Conservation (phyloP, 2,888 invertebrate species). For the Andrena haemorrhoa region DNA sequence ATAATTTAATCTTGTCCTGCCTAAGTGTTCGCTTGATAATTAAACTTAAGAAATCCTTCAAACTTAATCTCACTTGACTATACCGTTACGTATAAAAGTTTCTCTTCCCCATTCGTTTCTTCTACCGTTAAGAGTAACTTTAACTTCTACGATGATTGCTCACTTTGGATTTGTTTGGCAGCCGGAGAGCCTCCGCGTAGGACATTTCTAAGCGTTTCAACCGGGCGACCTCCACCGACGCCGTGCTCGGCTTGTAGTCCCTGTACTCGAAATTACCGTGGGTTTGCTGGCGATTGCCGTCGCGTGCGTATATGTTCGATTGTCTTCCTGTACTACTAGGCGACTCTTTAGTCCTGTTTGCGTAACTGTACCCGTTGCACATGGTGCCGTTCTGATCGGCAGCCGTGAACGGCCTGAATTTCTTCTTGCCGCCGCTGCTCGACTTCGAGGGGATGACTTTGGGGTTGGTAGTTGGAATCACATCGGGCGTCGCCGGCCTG, state of each 20-base stretch:
- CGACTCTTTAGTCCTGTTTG: slow-evolving; percentile 84
- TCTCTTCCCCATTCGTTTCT: background rate
- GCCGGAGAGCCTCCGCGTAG: slow-evolving; percentile 93
- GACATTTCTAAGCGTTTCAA: slow-evolving; percentile 93
- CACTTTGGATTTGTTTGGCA: slow-evolving; percentile 87
- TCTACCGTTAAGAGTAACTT: slow-evolving; percentile 14
- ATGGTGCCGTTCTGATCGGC: slow-evolving; percentile 82
- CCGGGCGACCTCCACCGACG: slow-evolving; percentile 93
- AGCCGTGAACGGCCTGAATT: slow-evolving; percentile 85
- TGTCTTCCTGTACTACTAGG: slow-evolving; percentile 78
- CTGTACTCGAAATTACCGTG: slow-evolving; percentile 69
- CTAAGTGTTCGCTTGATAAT: slow-evolving; percentile 19
- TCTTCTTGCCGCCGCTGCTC: slow-evolving; percentile 86
- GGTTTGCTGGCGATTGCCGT: slow-evolving; percentile 79
- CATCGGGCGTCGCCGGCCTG: slow-evolving; percentile 69
- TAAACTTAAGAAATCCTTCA: slow-evolving; percentile 52
- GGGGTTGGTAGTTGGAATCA: slow-evolving; percentile 89
- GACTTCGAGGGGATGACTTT: slow-evolving; percentile 87
- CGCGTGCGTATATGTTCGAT: slow-evolving; percentile 43
- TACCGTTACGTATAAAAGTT: slow-evolving; percentile 45
- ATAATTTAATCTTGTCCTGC: slow-evolving; percentile 57
- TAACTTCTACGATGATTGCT: slow-evolving; percentile 66
- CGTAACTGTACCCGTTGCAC: slow-evolving; percentile 91
- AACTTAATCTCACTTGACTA: slow-evolving; percentile 58
- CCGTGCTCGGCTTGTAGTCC: slow-evolving; percentile 89